Evolutionary conservation across 2,113 vertebrate genomes (phyloP).

Genomic region (Sebastes fasciatus): DNA sequence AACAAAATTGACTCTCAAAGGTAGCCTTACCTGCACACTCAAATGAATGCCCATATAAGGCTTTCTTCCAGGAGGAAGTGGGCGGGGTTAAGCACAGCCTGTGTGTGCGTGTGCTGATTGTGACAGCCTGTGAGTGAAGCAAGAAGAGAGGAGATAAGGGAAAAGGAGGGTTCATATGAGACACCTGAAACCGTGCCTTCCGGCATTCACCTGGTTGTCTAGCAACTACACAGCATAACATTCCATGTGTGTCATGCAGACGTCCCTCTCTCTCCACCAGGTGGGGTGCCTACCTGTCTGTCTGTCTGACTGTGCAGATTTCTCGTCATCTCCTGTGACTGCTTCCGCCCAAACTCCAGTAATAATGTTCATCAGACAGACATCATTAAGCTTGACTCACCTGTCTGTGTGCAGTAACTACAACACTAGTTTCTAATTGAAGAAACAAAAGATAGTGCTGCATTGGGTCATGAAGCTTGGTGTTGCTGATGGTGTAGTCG

Average conservation of each 20-base stretch:
- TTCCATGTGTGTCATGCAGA: conserved; percentile 47
- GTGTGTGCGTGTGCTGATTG: conserved; percentile 9
- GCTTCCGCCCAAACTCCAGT: conserved; percentile 34
- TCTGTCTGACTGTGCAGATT: conserved; percentile 3
- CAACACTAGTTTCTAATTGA: conserved; percentile 10
- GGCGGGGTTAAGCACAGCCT: not conserved
- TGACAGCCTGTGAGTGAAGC: conserved; percentile 56
- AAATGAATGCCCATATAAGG: conserved; percentile 75
- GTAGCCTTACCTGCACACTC: conserved; percentile 20
- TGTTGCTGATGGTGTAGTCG: no score
- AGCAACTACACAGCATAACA: conserved; percentile 53
- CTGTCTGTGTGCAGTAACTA: conserved; percentile 1
- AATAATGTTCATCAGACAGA: conserved; percentile 13
- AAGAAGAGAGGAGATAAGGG: conserved; percentile 51
- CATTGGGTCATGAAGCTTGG: no score
- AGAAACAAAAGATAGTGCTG: not conserved
- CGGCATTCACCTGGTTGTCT: conserved; percentile 34
- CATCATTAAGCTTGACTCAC: conserved; percentile 47
- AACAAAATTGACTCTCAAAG: not conserved
- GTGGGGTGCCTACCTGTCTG: conserved; percentile 56
- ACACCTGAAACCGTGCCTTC: conserved; percentile 53
- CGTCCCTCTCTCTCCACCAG: conserved; percentile 51
- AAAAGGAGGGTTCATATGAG: conserved; percentile 21
- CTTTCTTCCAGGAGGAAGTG: conserved; percentile 55
- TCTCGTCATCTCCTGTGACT: conserved; percentile 50